These are phyloP conservation scores for Aphaenogaster rudis DNA, from an alignment of 1,140 invertebrate species.

Conservation along the genomic window DNA sequence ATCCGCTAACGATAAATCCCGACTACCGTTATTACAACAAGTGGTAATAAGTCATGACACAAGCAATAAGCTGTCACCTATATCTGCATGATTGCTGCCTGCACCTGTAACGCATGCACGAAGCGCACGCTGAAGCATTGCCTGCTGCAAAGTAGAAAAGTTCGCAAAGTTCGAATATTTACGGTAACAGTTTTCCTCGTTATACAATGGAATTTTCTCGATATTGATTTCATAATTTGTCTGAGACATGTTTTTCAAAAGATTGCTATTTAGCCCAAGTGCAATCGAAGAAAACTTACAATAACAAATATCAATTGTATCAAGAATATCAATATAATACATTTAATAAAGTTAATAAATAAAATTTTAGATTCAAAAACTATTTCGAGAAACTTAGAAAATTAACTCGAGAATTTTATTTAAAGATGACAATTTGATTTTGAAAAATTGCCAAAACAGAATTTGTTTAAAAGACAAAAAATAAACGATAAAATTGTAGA, in stretches of 20 bases:
- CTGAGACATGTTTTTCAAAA: neutral
- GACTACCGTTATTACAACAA: slow-evolving; percentile 30
- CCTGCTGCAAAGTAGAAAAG: neutral
- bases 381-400: neutral
- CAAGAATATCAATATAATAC: neutral
- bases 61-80: slow-evolving; percentile 46
- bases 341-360: neutral
- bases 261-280: neutral
- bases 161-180: slow-evolving; percentile 47
- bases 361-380: neutral
- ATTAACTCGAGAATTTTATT: neutral
- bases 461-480: neutral
- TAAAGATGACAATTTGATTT: neutral
- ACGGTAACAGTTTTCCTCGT: neutral
- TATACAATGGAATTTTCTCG: neutral
- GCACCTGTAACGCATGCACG: neutral
- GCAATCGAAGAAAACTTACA: neutral
- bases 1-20: slow-evolving; percentile 42
- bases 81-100: neutral
- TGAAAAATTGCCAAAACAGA: neutral
- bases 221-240: slow-evolving; percentile 18
- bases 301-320: neutral
- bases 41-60: slow-evolving; percentile 54
- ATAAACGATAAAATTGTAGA: slow-evolving; percentile 16
- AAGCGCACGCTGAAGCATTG: neutral